Conservation (phyloP, 2,113 vertebrate genomes). For the Genyomyrus donnyi region DNA sequence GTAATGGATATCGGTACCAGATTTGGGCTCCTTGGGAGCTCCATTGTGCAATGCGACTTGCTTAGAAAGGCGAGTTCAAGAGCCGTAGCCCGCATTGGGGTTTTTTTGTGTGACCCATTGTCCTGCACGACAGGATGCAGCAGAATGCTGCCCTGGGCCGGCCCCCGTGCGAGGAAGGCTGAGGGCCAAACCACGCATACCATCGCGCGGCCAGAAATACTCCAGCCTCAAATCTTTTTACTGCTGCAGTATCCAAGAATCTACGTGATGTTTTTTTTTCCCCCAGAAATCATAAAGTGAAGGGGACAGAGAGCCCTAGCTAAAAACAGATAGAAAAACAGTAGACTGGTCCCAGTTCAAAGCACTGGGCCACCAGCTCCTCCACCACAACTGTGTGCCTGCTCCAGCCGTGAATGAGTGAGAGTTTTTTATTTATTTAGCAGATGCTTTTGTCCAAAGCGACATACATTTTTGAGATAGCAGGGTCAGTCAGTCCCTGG, state of each 20-base stretch:
- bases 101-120: neutral
- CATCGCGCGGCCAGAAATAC: neutral
- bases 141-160: neutral
- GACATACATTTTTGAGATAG: neutral
- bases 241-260: neutral
- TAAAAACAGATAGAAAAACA: neutral
- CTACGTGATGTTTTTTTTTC: neutral
- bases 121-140: neutral
- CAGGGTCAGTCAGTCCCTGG: neutral
- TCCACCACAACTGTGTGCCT: neutral
- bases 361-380: neutral
- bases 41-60: neutral
- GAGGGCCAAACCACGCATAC: neutral
- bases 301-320: neutral
- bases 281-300: neutral
- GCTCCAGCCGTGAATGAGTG: neutral
- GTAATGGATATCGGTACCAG: neutral
- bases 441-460: neutral
- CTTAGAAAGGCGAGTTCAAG: neutral
- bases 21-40: neutral
- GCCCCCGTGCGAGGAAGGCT: neutral
- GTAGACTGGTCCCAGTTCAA: neutral
- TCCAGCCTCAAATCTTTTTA: neutral
- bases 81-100: neutral
- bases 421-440: neutral